A percentile compares a stretch with the other conserved stretches of the same genome.
Evolutionary conservation across 2,113 vertebrate species (phyloP).

Genomic region (Hoplias malabaricus): DNA sequence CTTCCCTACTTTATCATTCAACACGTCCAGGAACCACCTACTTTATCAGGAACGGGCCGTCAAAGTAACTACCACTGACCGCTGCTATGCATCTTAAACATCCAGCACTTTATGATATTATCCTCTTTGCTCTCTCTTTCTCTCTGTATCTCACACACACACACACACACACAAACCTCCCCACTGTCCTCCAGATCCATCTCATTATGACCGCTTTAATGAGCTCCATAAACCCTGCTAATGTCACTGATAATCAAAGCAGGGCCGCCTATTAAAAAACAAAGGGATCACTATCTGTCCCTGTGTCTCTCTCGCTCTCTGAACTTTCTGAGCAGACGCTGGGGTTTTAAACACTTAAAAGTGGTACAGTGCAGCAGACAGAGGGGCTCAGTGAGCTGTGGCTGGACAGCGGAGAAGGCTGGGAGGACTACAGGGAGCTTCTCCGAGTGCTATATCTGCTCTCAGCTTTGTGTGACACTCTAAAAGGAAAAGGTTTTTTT

Average conservation of each 20-base stretch:
- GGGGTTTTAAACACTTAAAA: not conserved
- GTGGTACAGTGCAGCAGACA: not conserved
- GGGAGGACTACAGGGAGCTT: not conserved
- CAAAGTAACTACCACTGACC: too few relatives aligned
- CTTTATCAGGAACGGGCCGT: too few relatives aligned
- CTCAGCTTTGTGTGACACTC: not conserved
- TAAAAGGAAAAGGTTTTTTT: not conserved
- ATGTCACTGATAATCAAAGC: conserved; percentile 36
- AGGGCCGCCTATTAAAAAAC: not conserved
- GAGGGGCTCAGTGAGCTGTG: not conserved
- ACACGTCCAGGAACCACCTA: too few relatives aligned
- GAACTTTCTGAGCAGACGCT: not conserved
- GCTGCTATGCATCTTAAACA: too few relatives aligned
- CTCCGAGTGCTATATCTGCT: not conserved
- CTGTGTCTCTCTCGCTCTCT: not conserved
- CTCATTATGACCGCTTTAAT: conserved; percentile 38
- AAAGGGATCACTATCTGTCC: not conserved
- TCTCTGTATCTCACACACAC: too few relatives aligned
- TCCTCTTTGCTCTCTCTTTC: too few relatives aligned
- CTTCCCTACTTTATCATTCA: too few relatives aligned
- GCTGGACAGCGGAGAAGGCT: not conserved
- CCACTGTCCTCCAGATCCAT: conserved; percentile 27
- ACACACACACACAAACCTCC: not conserved
- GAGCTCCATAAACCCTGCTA: conserved; percentile 18
- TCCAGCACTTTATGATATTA: not conserved